These are phyloP conservation scores for Neodiprion lecontei DNA, from an alignment of 1,140 invertebrate species.

Conservation along the genomic window DNA sequence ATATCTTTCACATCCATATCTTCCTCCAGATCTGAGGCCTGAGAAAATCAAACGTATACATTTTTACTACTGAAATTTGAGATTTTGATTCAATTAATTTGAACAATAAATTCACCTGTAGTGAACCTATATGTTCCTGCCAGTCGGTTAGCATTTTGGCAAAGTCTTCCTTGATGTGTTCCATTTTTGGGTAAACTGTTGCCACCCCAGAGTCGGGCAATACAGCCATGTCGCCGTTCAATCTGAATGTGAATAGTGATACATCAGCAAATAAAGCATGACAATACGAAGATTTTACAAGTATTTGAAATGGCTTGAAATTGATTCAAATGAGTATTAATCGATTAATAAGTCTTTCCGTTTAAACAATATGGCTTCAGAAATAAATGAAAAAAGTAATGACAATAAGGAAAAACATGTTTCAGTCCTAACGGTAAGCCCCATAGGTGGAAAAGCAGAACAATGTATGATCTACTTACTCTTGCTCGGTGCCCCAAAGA, in stretches of 20 bases:
- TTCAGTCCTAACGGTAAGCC: too few relatives aligned
- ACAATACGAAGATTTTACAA: too few relatives aligned
- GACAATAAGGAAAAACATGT: too few relatives aligned
- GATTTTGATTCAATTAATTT: constrained; percentile 8
- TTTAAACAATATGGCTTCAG: neutral
- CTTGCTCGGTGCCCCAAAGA: constrained; percentile 47
- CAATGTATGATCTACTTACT: constrained; percentile 34
- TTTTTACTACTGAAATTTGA: neutral
- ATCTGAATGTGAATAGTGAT: constrained; percentile 25
- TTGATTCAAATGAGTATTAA: too few relatives aligned
- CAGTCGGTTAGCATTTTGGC: constrained; percentile 57
- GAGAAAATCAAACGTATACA: constrained; percentile 20
- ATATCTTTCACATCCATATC: constrained; percentile 42
- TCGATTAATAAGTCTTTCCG: too few relatives aligned
- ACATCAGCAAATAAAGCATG: too few relatives aligned
- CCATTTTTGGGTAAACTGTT: constrained; percentile 41
- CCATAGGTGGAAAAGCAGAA: too few relatives aligned
- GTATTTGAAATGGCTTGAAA: too few relatives aligned
- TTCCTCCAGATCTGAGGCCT: constrained; percentile 49
- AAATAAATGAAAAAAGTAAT: neutral
- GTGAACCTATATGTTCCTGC: constrained; percentile 55
- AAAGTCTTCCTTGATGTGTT: constrained; percentile 54
- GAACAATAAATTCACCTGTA: constrained; percentile 42
- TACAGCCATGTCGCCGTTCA: constrained; percentile 44
- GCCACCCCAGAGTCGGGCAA: constrained; percentile 41